These are phyloP conservation scores for Rhynchomys soricoides DNA, from an alignment of 2,113 vertebrate genomes.

Conservation along the genomic window DNA sequence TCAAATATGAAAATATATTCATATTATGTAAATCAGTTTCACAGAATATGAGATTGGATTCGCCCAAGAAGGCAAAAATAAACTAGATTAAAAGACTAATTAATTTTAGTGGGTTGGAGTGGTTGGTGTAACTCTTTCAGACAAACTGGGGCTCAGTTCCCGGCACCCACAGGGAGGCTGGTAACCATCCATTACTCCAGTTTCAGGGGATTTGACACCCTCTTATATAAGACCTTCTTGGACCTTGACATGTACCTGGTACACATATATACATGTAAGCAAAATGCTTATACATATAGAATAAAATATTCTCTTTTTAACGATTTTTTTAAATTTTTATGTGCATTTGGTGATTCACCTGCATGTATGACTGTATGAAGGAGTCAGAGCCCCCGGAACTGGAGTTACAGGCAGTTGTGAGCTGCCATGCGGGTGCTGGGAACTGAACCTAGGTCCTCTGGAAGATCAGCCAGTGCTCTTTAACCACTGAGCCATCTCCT, in stretches of 20 bases:
- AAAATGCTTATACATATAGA: neutral
- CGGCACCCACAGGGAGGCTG: neutral
- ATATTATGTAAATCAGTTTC: neutral
- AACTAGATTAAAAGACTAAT: constrained; percentile 10
- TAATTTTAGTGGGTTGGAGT: neutral
- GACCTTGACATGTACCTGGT: neutral
- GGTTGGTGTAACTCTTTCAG: neutral
- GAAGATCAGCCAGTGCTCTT: too few relatives aligned
- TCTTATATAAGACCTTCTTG: neutral
- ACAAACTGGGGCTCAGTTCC: neutral
- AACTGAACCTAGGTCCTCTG: too few relatives aligned
- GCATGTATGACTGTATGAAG: too few relatives aligned
- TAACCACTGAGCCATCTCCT: too few relatives aligned
- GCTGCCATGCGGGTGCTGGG: too few relatives aligned
- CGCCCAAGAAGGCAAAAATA: constrained; percentile 11
- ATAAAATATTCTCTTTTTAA: neutral
- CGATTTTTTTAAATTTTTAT: too few relatives aligned
- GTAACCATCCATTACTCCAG: neutral
- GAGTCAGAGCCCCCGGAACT: too few relatives aligned
- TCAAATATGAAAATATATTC: neutral
- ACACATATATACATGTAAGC: too few relatives aligned
- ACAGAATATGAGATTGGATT: neutral
- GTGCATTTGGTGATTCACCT: too few relatives aligned
- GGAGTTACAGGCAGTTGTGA: too few relatives aligned
- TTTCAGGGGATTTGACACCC: neutral